phyloP scores from a whole-genome alignment of 2,113 vertebrate genomes.

The Prionailurus viverrinus region DNA sequence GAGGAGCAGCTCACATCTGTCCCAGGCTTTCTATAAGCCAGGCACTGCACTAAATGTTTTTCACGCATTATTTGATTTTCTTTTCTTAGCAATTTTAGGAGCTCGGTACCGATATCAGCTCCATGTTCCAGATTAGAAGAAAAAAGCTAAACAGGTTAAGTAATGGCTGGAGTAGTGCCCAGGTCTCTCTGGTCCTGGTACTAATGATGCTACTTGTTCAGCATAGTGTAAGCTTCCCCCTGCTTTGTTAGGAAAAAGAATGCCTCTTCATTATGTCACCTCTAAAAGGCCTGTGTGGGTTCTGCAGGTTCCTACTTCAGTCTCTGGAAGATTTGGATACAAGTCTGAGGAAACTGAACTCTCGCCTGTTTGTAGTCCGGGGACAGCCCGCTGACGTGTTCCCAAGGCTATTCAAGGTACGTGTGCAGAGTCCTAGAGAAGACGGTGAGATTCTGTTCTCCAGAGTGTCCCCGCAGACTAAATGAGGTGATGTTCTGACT shows the following conservation, averaged over 20 bases:
- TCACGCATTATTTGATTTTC: neutral
- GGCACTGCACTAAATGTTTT: neutral
- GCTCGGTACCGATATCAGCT: neutral
- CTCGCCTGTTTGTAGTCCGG: slow-evolving; percentile 95
- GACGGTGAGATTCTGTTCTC: neutral
- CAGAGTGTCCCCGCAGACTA: neutral
- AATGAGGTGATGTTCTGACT: neutral
- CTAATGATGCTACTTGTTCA: neutral
- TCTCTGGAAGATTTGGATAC: slow-evolving; percentile 96
- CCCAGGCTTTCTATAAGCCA: neutral
- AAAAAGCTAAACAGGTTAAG: neutral
- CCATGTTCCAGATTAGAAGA: neutral
- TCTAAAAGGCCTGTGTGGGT: slow-evolving; percentile 63
- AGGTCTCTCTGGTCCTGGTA: too few relatives aligned
- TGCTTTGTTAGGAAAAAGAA: neutral
- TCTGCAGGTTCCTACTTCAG: slow-evolving; percentile 94
- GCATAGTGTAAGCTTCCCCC: neutral
- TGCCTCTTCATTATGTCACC: neutral
- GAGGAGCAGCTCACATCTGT: neutral
- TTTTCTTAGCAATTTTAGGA: neutral
- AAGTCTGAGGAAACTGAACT: slow-evolving; percentile 95
- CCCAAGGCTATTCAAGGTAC: slow-evolving; percentile 97
- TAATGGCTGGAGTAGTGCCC: neutral
- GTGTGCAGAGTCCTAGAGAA: neutral
- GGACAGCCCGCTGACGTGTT: slow-evolving; percentile 98